phyloP scores from a whole-genome alignment of 2,888 invertebrate genomes.

The Habroteleia sp. region DNA sequence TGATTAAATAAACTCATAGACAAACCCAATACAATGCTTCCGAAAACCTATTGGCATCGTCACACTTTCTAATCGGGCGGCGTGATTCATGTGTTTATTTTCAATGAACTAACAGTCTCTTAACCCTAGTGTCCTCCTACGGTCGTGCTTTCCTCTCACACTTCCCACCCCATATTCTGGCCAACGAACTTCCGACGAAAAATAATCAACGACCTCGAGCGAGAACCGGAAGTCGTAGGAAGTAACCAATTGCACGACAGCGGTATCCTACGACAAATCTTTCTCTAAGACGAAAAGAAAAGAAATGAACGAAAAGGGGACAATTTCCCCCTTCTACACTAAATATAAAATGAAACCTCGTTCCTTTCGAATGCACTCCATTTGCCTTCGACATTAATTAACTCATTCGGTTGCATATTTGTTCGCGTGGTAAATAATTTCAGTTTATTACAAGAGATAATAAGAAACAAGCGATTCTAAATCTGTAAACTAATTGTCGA shows the following conservation, averaged over 20 bases:
- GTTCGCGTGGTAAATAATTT: no score
- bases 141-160: conserved; percentile 50
- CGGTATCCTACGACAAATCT: conserved; percentile 53
- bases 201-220: conserved; percentile 72
- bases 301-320: no score
- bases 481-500: no score
- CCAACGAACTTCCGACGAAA: conserved; percentile 74
- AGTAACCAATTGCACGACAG: conserved; percentile 72
- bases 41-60: not conserved
- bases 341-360: no score
- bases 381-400: no score
- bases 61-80: conserved; percentile 15
- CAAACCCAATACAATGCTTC: no score
- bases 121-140: conserved; percentile 45
- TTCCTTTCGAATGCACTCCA: no score
- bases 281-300: conserved; percentile 43
- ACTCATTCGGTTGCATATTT: no score
- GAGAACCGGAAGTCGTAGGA: conserved; percentile 77
- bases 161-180: conserved; percentile 58
- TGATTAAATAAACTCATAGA: conserved; percentile 3
- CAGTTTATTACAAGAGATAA: no score
- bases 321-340: no score
- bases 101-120: conserved; percentile 46
- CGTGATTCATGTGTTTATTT: conserved; percentile 23
- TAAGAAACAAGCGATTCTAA: no score